Base-by-base conservation (phyloP, 2,113 vertebrate species). In the Reinhardtius hippoglossoides region DNA sequence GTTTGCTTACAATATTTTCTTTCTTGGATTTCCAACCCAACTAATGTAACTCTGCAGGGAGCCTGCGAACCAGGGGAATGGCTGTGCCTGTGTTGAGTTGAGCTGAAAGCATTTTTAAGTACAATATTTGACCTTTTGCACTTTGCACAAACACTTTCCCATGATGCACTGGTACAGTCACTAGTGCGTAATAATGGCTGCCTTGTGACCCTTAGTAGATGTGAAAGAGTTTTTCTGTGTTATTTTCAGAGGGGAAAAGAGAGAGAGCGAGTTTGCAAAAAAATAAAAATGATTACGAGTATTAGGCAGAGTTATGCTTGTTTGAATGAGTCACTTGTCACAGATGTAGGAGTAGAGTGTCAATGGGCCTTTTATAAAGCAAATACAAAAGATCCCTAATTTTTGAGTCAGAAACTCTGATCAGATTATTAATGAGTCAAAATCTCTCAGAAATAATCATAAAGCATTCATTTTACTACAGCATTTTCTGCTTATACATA, bases 101-200 rank as follows among this genome's bases (percentile, higher is more conserved):
- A 72, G 75, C 75, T 82, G 67, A 80, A 74, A 80, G 69, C 78
- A 61, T 86, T 84, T 81, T 54, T 14, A 77, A 82, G 56, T 50
- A 73, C 70, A 67, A 23, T 40, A 67, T 72, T 74, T 85, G 55
- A 83, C 74, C 76, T 63, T 80, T 80, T 59, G 48, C 62, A 14
- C 48, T 61, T 50, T 57, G n/a, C n/a, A 50, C 4, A 20, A 65
- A 62, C 55, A 57, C 35, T 62, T 77, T 74, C 37, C 62, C 20
- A 14, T 80, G 58, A 24, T 73, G 73, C 57, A 67, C 8, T 64
- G 23, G 26, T 55, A 13, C 14, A 21, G 24, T 67, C 55, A 67
- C 31, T 44, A 52, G 82, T 69, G 66, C 12, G 7, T 57, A 13
- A 66, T 73, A 48, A 67, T 65, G 57, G 12, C 42, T 55, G 64